Base-by-base conservation (phyloP, 2,888 invertebrate genomes). In the Orchesella flavescens region DNA sequence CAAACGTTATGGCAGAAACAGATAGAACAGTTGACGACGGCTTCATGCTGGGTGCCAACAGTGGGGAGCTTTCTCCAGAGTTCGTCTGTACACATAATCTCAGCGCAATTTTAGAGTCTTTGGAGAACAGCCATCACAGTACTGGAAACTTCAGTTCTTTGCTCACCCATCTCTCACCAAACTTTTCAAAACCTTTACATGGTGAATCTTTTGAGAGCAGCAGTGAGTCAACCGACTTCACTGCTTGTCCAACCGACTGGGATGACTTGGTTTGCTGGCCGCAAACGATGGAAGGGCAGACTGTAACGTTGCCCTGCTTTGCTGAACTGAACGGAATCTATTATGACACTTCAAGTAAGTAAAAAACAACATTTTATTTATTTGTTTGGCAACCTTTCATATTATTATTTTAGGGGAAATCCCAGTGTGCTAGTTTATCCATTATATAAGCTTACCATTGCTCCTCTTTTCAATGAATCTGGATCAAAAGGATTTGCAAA, bases 231-330 rank as follows among this genome's bases (percentile, higher is more conserved):
- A n/a, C 53, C 24, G 73, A 73, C 68, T 24, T 46, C 7, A 55
- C 84, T 12, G 59, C 87, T 89, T 96, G 96, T 89, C 92, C 93
- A 79, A 93, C 93, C 55, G 93, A 93, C 87, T 95, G 93, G 91
- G 96, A 96, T 89, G 93, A 93, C 3, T 91, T 96, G 81, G 91
- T 95, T 49, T 97, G 96, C 90, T 97, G 96, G 97, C 96, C 95
- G 13, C 92, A 93, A 1, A 95, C 96, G 1, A 92, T 93, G 0
- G 92, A 93, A 85, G 94, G 94, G 86, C 92, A 93, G 0, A 90
- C 93, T 71, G 94, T 95, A 0, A 91, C 93, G 34, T 92, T 96
- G 87, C 93, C 94, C 68, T 97, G 97, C 90, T 95, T 96, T 89
- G 93, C 93, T 66, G 94, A 95, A 89, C 92, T 96, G 81, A 92